These are phyloP conservation scores for Glareola pratincola DNA, from an alignment of 2,113 vertebrate genomes.

Conservation along the genomic window DNA sequence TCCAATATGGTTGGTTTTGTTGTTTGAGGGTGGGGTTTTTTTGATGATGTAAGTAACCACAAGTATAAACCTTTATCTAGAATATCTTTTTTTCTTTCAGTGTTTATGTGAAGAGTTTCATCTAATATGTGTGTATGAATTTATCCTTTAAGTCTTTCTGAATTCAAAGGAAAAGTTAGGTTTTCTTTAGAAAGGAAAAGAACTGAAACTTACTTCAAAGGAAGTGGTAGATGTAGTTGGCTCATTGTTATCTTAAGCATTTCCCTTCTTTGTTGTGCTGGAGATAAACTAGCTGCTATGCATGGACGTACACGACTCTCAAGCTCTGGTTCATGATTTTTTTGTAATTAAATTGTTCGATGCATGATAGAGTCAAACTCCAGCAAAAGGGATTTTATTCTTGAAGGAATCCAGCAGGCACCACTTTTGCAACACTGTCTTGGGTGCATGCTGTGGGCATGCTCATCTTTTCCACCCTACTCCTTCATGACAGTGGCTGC, in stretches of 20 bases:
- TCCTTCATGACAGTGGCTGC: not conserved
- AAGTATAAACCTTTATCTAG: not conserved
- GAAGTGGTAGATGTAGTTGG: not conserved
- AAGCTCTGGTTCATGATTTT: not conserved
- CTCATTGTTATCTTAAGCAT: slow-evolving; percentile 27
- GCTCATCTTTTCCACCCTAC: not conserved
- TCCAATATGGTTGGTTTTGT: not conserved
- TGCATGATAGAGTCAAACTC: not conserved
- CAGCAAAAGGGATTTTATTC: not conserved
- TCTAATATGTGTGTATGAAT: not conserved
- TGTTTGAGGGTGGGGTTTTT: not conserved
- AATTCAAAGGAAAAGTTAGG: not conserved
- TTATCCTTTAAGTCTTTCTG: not conserved
- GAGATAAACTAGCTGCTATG: not conserved
- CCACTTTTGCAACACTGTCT: not conserved
- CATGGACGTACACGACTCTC: not conserved
- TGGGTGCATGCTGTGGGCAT: not conserved
- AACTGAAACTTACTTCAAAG: slow-evolving; percentile 23
- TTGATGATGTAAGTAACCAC: not conserved
- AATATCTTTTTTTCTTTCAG: not conserved
- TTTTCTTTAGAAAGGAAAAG: not conserved
- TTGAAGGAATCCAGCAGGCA: not conserved
- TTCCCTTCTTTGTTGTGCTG: slow-evolving; percentile 51
- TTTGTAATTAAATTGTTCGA: not conserved
- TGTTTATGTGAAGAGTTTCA: not conserved